Percentiles rank a stretch among this genome's conserved stretches.
Conservation (phyloP, 2,797 vertebrate species). For the Molossus alvarezi region DNA sequence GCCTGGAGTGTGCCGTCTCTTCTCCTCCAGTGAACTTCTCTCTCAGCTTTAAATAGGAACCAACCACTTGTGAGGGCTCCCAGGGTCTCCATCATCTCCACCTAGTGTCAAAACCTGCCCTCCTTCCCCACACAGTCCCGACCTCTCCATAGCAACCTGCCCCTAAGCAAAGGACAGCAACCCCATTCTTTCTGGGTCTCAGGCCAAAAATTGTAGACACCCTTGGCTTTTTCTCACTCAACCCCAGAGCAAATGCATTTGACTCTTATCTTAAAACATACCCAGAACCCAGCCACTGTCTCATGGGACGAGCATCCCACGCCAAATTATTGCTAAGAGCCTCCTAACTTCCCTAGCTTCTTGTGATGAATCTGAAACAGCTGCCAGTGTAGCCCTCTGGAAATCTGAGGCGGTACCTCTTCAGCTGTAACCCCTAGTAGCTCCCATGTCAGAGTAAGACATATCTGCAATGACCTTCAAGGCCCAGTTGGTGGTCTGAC, state of each 20-base stretch:
- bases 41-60: not conserved
- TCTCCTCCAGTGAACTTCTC: not conserved
- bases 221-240: not conserved
- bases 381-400: fast-evolving
- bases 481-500: too few relatives aligned
- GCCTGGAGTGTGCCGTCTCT: not conserved
- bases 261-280: not conserved
- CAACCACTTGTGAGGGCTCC: not conserved
- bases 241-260: not conserved
- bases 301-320: not conserved
- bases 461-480: fast-evolving
- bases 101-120: too few relatives aligned
- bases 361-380: fast-evolving
- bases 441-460: not conserved
- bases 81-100: not conserved
- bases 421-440: fast-evolving
- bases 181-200: not conserved
- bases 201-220: fast-evolving
- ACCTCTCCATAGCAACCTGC: too few relatives aligned
- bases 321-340: not conserved
- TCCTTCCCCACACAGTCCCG: fast-evolving
- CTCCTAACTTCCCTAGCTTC: not conserved
- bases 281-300: fast-evolving
- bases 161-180: not conserved
- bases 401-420: fast-evolving